A percentile compares a stretch with the other conserved stretches of the same genome.
Evolutionary conservation across 1,140 invertebrate genomes (phyloP).

Genomic region (Hylaeus volcanicus): DNA sequence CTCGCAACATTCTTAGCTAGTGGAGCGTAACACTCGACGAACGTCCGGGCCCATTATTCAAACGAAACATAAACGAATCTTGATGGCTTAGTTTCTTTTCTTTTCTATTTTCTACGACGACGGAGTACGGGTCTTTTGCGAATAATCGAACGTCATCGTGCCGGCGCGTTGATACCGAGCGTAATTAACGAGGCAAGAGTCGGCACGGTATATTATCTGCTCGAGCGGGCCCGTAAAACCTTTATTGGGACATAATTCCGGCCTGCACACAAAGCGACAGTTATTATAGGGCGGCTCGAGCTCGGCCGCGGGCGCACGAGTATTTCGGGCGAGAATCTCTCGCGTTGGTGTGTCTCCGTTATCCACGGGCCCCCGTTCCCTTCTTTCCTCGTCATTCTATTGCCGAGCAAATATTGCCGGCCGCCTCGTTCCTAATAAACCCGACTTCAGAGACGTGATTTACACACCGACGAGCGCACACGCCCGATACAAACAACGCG

Average conservation of each 20-base stretch:
- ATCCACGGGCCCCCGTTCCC: conserved; percentile 26
- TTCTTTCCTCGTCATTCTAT: conserved; percentile 46
- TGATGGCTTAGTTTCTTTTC: no score
- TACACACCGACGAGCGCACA: conserved; percentile 39
- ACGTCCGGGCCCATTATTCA: no score
- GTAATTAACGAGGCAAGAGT: conserved; percentile 32
- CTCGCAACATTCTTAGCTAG: no score
- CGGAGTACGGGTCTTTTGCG: no score
- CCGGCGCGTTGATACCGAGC: not conserved
- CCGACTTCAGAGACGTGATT: conserved; percentile 58
- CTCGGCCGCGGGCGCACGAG: conserved; percentile 20
- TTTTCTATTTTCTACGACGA: no score
- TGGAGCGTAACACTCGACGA: no score
- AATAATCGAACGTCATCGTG: not conserved
- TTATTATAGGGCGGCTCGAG: conserved; percentile 62
- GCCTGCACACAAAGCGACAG: conserved; percentile 68
- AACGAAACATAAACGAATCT: no score
- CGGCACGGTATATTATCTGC: conserved; percentile 11
- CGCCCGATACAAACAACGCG: conserved; percentile 37
- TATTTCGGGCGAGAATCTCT: conserved; percentile 62
- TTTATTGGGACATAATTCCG: conserved; percentile 74
- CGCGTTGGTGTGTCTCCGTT: conserved; percentile 40
- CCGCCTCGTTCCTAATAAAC: conserved; percentile 65
- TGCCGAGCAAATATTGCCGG: conserved; percentile 64
- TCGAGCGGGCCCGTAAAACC: conserved; percentile 43